Evolutionary conservation across 2,888 invertebrate genomes (phyloP), one percentile per base, ranked within the genome.

Genomic region (Neoitamus cyanurus): DNA sequence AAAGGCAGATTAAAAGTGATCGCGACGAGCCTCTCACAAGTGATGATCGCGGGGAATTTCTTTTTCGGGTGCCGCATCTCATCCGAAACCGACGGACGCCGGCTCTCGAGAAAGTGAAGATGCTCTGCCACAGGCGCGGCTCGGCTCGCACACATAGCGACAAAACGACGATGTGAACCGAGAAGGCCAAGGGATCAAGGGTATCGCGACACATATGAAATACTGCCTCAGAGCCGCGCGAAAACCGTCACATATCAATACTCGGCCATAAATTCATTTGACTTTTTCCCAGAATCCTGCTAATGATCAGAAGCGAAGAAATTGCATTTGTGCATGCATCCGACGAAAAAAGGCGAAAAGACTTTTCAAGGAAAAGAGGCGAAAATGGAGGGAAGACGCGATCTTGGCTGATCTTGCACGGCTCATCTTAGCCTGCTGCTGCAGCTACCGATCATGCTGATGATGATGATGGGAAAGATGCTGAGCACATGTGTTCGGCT

Each of bases 261-360:
- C 77, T 42, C 46, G 42, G 42, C 20, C 48, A 78, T 78, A 78
- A 78, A 78, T 78, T 78, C 30, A 78, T 78, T 78, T 78, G 78
- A 78, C 31, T 78, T 84, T 78, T 85, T 85, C 85, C 78, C 37
- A 85, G 85, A 85, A 85, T 77, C 72, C 31, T 58, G 75, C 84
- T 85, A 85, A 85, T 85, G 83, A 85, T 85, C 78, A 85, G 80
- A 72, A 85, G 73, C 80, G 72, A 37, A 68, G 75, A 85, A 83
- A 73, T 83, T 85, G 83, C 84, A 78, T 58, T 78, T 84, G 58
- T 77, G 77, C 69, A 68, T 78, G 30, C 25, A 37, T 78, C 7
- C 20, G 36, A 75, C 28, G 46, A 68, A 48, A 85, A 75, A 70
- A 36, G 46, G 25, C 30, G 46, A 84, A 42, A n/a, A 9, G 20